These are phyloP conservation scores for Bubalus kerabau DNA, from an alignment of 2,113 vertebrate genomes.

Conservation along the genomic window DNA sequence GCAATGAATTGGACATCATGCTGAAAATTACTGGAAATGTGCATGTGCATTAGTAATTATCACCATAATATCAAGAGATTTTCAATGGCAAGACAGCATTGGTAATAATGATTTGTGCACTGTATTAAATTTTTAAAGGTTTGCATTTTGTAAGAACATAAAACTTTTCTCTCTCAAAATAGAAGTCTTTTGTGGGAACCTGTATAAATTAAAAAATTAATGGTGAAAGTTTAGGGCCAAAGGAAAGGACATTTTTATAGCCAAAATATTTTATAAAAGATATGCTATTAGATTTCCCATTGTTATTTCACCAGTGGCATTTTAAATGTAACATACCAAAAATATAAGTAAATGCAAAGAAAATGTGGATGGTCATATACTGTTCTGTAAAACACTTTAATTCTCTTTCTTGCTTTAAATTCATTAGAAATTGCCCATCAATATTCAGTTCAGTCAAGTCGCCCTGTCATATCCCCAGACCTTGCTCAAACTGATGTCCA, in stretches of 20 bases:
- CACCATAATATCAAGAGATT: background rate
- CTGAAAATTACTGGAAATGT: conserved; percentile 21
- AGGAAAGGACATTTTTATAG: background rate
- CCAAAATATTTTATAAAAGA: background rate
- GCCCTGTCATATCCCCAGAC: background rate
- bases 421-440: conserved; percentile 3
- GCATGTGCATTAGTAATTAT: background rate
- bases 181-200: background rate
- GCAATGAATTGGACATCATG: background rate
- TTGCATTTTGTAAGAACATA: background rate
- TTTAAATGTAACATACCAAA: conserved; percentile 25
- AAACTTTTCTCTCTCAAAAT: background rate
- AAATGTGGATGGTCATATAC: background rate
- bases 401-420: background rate
- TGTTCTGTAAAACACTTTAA: background rate
- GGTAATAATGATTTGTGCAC: background rate
- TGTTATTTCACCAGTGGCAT: background rate
- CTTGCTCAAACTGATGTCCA: background rate
- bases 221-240: background rate
- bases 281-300: background rate
- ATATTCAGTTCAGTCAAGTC: background rate
- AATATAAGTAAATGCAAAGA: conserved; percentile 6
- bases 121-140: background rate
- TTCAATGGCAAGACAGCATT: background rate
- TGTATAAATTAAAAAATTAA: conserved; percentile 30